phyloP scores from a whole-genome alignment of 2,797 vertebrate species.

The Staurois parvus region DNA sequence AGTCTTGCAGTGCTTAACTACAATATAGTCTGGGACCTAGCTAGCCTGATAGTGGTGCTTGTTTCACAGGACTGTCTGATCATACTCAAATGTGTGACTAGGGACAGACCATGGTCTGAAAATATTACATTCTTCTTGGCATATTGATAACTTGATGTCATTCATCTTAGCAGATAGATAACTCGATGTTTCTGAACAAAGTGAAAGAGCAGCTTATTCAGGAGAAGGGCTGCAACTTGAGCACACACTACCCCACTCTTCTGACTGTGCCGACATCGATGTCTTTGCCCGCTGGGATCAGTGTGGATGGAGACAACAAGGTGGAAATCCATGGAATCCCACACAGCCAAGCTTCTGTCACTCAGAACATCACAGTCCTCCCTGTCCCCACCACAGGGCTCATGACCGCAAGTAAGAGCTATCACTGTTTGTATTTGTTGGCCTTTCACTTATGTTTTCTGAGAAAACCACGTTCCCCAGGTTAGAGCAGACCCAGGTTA shows the following conservation, averaged over 20 bases:
- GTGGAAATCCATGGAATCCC: constrained; percentile 77
- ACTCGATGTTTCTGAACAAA: constrained; percentile 98
- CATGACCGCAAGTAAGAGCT: constrained; percentile 91
- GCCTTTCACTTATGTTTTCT: too few species aligned
- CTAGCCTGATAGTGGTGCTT: too few species aligned
- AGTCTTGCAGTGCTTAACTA: too few species aligned
- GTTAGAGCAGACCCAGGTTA: too few species aligned
- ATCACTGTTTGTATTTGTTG: not conserved
- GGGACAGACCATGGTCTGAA: too few species aligned
- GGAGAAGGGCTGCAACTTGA: constrained; percentile 87
- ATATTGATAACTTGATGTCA: not conserved
- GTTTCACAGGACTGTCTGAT: too few species aligned
- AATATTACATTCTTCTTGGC: not conserved
- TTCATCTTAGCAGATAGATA: constrained; percentile 85
- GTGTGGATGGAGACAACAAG: constrained; percentile 81
- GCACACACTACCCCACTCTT: constrained; percentile 92
- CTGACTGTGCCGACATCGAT: constrained; percentile 89
- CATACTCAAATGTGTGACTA: too few species aligned
- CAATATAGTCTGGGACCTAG: too few species aligned
- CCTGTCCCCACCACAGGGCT: constrained; percentile 93
- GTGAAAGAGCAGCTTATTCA: constrained; percentile 95
- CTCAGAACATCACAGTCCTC: constrained; percentile 96
- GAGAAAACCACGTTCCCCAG: too few species aligned
- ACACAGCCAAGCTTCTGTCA: constrained; percentile 89
- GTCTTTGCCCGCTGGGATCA: constrained; percentile 80